phyloP scores from a whole-genome alignment of 2,113 vertebrate genomes.

The Lipophrys pholis region DNA sequence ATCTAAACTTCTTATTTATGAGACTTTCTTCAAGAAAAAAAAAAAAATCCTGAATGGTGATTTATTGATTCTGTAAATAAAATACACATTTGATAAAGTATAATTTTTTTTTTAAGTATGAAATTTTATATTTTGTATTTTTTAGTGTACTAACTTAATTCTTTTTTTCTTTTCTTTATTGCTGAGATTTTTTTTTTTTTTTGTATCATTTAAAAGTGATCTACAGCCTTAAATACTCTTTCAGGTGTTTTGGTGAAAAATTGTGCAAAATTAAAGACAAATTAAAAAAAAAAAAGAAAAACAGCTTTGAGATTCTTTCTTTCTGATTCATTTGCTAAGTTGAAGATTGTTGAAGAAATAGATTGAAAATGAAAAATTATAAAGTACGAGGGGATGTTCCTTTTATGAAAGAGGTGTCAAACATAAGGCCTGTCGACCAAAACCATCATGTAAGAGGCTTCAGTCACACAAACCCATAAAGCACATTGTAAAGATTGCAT shows the following conservation, averaged over 20 bases:
- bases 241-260: constrained; percentile 62
- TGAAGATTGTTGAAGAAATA: not conserved
- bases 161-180: constrained; percentile 61
- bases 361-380: no score
- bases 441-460: no score
- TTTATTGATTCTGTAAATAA: constrained; percentile 81
- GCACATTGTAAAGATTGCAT: no score
- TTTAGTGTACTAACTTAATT: constrained; percentile 85
- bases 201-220: constrained; percentile 61
- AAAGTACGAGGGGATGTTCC: no score
- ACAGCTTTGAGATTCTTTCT: constrained; percentile 9
- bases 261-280: constrained; percentile 72
- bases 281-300: constrained; percentile 21
- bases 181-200: constrained; percentile 66
- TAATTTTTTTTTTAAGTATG: constrained; percentile 79
- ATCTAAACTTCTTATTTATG: constrained; percentile 81
- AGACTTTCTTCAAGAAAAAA: constrained; percentile 56
- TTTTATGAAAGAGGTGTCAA: no score
- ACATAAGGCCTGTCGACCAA: no score
- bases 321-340: not conserved
- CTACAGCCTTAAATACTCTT: constrained; percentile 78
- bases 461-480: no score
- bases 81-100: constrained; percentile 74
- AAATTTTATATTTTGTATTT: constrained; percentile 84
- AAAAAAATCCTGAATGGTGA: constrained; percentile 64